Percentiles rank a stretch among this genome's conserved stretches.
These are phyloP conservation scores for Jaculus jaculus DNA, from an alignment of 2,113 vertebrate genomes.

Conservation along the genomic window DNA sequence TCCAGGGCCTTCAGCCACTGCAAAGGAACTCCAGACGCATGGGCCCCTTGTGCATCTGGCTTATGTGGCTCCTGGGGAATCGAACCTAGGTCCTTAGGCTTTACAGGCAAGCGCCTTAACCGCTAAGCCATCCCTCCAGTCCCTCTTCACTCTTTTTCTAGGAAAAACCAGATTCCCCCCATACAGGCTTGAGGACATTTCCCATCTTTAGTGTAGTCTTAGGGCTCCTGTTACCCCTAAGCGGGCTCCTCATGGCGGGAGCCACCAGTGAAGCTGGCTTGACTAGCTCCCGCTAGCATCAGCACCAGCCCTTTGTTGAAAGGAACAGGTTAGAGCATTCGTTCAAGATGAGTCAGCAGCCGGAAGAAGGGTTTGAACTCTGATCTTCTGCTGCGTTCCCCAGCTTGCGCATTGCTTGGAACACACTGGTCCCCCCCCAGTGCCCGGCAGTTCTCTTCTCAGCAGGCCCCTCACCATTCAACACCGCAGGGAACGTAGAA, in stretches of 20 bases:
- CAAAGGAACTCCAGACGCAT: too few relatives aligned
- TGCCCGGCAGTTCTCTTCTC: background rate
- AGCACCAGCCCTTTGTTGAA: background rate
- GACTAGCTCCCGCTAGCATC: background rate
- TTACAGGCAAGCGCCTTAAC: too few relatives aligned
- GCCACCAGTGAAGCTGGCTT: background rate
- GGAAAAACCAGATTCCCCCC: too few relatives aligned
- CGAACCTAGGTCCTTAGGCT: too few relatives aligned
- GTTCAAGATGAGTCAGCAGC: conserved; percentile 34
- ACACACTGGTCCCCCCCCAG: background rate
- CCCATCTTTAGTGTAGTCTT: too few relatives aligned
- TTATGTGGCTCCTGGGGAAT: too few relatives aligned
- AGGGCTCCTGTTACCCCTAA: too few relatives aligned
- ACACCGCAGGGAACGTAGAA: background rate
- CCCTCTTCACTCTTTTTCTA: too few relatives aligned
- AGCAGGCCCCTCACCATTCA: background rate
- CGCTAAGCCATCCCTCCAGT: too few relatives aligned
- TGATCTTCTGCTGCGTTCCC: background rate
- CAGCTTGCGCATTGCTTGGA: background rate
- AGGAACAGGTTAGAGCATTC: conserved; percentile 48
- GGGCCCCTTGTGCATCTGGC: too few relatives aligned
- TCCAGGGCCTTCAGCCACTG: too few relatives aligned
- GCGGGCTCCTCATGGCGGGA: background rate
- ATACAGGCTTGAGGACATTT: too few relatives aligned
- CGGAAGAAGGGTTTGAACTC: background rate